phyloP scores from a whole-genome alignment of 2,113 vertebrate species.

The Butorides virescens region DNA sequence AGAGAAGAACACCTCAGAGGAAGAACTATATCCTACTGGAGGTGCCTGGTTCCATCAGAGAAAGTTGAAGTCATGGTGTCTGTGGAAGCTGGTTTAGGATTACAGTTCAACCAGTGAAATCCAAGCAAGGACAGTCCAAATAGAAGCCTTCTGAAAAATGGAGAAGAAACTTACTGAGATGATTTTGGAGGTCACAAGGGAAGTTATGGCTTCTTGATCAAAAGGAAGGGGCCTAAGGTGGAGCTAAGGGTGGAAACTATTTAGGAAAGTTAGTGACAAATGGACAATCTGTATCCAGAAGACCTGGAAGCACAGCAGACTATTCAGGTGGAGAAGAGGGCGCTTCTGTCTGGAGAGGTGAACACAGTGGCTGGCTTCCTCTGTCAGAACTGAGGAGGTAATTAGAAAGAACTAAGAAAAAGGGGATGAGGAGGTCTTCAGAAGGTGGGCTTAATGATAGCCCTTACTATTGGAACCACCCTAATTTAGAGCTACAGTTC shows the following conservation, averaged over 20 bases:
- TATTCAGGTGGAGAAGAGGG: background rate
- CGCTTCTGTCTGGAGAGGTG: background rate
- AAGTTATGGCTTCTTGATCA: background rate
- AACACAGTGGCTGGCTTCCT: background rate
- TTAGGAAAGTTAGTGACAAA: background rate
- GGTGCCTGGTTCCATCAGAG: background rate
- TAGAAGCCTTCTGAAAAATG: background rate
- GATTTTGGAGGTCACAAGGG: background rate
- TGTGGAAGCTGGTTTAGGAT: background rate
- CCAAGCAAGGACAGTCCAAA: background rate
- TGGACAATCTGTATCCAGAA: background rate
- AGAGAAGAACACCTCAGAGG: background rate
- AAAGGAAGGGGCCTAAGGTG: background rate
- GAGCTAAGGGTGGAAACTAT: background rate
- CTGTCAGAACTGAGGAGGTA: background rate
- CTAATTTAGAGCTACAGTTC: background rate
- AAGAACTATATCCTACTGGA: background rate
- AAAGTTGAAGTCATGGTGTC: background rate
- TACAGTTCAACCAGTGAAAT: background rate
- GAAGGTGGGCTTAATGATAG: background rate
- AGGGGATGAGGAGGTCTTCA: background rate
- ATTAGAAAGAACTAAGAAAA: background rate
- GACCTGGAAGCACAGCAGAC: background rate
- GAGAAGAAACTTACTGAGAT: background rate
- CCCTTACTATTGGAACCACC: background rate